Percentiles rank a stretch among this genome's conserved stretches.
Evolutionary conservation across 2,888 invertebrate genomes (phyloP).

Genomic region (Drosophila pullipes): DNA sequence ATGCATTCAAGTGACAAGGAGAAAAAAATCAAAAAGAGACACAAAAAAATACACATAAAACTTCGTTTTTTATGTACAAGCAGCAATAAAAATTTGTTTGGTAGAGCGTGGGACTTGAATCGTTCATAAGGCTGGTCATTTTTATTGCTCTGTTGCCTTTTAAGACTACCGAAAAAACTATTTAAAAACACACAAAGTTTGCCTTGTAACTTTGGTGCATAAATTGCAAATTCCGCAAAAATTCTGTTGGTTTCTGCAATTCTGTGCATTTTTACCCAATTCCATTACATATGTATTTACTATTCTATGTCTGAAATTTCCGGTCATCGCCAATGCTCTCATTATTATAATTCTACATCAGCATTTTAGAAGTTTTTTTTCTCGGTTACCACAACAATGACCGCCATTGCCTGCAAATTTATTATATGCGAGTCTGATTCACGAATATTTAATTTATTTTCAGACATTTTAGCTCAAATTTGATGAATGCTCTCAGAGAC

Average conservation of each 20-base stretch:
- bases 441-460: neutral
- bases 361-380: constrained; percentile 34
- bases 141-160: constrained; percentile 29
- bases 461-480: neutral
- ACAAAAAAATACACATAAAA: constrained; percentile 29
- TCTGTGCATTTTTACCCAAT: constrained; percentile 13
- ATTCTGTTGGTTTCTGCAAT: constrained; percentile 15
- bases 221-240: constrained; percentile 21
- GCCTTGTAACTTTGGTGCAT: neutral
- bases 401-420: neutral
- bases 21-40: neutral
- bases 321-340: neutral
- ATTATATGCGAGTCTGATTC: neutral
- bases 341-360: constrained; percentile 52
- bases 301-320: neutral
- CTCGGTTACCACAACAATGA: constrained; percentile 13
- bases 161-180: constrained; percentile 1
- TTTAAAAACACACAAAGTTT: constrained; percentile 21
- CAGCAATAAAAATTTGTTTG: neutral
- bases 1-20: constrained; percentile 50
- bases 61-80: constrained; percentile 27
- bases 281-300: constrained; percentile 17
- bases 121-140: constrained; percentile 14
- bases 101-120: neutral
- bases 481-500: neutral